phyloP scores from a whole-genome alignment of 92 coral and sea anemone species.

The Epizoanthus ramosus region DNA sequence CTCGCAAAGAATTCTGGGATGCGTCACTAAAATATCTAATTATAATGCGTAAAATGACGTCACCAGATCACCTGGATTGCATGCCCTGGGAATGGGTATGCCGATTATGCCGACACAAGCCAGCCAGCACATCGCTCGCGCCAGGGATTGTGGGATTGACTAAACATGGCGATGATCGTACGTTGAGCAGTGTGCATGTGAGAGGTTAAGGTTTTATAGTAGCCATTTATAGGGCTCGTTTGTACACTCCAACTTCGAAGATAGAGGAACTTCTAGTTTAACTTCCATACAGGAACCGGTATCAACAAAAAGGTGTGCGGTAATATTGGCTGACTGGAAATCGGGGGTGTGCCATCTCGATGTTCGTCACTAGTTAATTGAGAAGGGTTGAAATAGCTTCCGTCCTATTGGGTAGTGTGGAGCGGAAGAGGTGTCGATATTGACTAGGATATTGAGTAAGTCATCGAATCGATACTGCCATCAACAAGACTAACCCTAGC shows the following conservation, averaged over 20 bases:
- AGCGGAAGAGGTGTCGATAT: conserved; percentile 34
- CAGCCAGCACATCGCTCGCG: too few species aligned
- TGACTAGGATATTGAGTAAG: conserved; percentile 31
- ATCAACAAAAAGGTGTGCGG: conserved; percentile 16
- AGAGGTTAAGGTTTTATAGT: neutral
- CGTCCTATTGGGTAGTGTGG: conserved; percentile 7
- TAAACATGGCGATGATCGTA: neutral
- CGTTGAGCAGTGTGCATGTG: neutral
- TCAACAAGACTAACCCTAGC: conserved; percentile 2
- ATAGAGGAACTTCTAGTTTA: conserved; percentile 17
- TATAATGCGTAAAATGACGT: too few species aligned
- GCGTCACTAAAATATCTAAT: too few species aligned
- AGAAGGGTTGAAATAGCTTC: neutral
- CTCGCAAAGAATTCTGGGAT: too few species aligned
- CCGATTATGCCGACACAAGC: too few species aligned
- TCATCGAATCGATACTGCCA: conserved; percentile 22
- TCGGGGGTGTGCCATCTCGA: conserved; percentile 30
- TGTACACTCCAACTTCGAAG: neutral
- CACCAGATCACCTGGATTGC: too few species aligned
- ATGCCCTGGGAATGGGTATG: too few species aligned
- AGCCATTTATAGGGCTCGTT: neutral
- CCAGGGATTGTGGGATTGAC: conserved; percentile 9
- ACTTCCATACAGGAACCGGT: conserved; percentile 3
- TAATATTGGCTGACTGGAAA: conserved; percentile 5
- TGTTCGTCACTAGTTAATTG: conserved; percentile 25